Evolutionary conservation across 2,888 invertebrate species (phyloP), one percentile per base, ranked within the genome.

Genomic region (Slavum lentiscoides): DNA sequence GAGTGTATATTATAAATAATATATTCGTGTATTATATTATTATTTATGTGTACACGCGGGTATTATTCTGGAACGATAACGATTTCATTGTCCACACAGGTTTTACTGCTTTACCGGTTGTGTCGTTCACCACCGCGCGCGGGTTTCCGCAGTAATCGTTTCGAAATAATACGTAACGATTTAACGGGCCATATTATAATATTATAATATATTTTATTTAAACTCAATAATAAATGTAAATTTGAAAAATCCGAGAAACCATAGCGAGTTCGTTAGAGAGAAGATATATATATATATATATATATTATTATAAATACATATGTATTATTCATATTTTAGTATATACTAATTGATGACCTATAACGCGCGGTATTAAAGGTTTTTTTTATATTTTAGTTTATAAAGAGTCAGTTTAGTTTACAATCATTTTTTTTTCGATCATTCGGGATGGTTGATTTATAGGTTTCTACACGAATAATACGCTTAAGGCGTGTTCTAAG

Each of bases 51-150:
- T 43, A 9, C 9, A 43, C 9, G 9, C 9, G 43, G 43, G 43
- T 13, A 49, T 49, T 49, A 11, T 37, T 13, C 13, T 73, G 23
- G 15, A 30, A 19, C 39, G 74, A 37, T 23, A n/a, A 11, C 30
- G 55, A 39, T 66, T 37, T 39, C 55, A 74, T 64, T 55, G 62
- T 64, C n/a, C 37, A 55, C 66, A 74, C 74, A 55, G 64, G 74
- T 74, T 74, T 74, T 74, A 74, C 66, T 21, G 55, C 74, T 66
- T 64, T 66, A 39, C 21, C 5, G 53, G 53, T 64, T 64, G 30
- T 64, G 30, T 64, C 74, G 21, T 64, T 64, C 30, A 30, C 39
- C 23, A n/a, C n/a, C n/a, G n/a, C n/a, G n/a, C n/a, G n/a, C 37
- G 53, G 49, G 21, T 66, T 21, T 39, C 55, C 21, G 53, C 64